Base-by-base conservation (phyloP, 2,113 vertebrate genomes). In the Picathartes gymnocephalus region DNA sequence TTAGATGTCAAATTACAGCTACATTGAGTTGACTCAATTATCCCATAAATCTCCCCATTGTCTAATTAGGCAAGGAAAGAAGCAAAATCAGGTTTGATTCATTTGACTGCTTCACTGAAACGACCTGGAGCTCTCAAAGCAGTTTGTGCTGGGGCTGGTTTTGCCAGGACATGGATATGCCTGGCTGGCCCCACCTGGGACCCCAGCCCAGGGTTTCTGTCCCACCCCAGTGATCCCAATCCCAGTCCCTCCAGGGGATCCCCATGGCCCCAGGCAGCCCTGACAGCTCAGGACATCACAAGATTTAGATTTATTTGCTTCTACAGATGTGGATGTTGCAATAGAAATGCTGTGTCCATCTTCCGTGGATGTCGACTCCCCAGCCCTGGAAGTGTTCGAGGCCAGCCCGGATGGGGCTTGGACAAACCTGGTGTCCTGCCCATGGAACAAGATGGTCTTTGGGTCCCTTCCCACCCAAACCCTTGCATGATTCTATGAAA, bases 1-100 rank as follows among this genome's bases (percentile, higher is more conserved):
- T 94, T 71, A 74, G 30, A 95, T 86, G 93, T 92, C 88, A 93
- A 88, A 93, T 95, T 93, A 81, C 64, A 82, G 70, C 23, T 92
- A 27, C 78, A 42, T 10, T 44, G 60, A 86, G 71, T 30, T 66
- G 74, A 80, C 61, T 95, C 69, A 79, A 22, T 81, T 78, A 68
- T 60, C 57, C 73, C 74, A 69, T 81, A 91, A 81, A 91, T 92
- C 88, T 96, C 93, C 77, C 91, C 0, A 3, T 58, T 94, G 81
- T 47, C 90, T 91, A 73, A 95, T 92, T 92, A 95, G 80, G 80
- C 16, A 10, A 86, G 79, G 90, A 90, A 94, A 90, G 92, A 47
- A 79, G 40, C 12, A 78, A 86, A 91, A 92, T 76, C 45, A 58
- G 60, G 37, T 51, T 72, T 60, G 37, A 87, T 53, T 85, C 58